Conservation (phyloP, 2,113 vertebrate species). For the Nematolebias whitei region DNA sequence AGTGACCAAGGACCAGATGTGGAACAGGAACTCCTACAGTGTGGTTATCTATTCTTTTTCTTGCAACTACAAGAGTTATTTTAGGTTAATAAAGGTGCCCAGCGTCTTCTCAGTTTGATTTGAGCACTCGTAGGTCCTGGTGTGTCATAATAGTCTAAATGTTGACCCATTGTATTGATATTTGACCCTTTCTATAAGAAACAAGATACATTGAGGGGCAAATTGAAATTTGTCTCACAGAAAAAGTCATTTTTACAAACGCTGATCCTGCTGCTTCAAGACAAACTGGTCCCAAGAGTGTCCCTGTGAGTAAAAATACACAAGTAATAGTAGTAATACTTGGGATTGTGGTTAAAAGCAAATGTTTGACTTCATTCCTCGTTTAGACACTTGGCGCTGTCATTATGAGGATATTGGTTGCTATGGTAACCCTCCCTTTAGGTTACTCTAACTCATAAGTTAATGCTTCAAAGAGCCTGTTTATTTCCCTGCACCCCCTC, state of each 20-base stretch:
- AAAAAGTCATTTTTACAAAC: constrained; percentile 1
- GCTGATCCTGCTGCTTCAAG: constrained; percentile 1
- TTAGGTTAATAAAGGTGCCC: no score
- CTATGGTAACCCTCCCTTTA: constrained; percentile 78
- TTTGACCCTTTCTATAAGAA: constrained; percentile 1
- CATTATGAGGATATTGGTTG: constrained; percentile 73
- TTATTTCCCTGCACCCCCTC: constrained; percentile 42
- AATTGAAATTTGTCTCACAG: not conserved
- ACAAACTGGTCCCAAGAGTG: no score
- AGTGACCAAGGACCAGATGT: no score
- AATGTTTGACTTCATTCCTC: constrained; percentile 39
- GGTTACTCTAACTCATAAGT: constrained; percentile 76
- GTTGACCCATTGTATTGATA: not conserved
- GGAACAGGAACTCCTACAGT: no score
- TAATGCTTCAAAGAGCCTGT: constrained; percentile 74
- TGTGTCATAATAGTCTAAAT: not conserved
- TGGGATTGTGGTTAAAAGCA: constrained; percentile 40
- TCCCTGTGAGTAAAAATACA: no score
- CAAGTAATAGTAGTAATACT: no score
- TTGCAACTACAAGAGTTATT: constrained; percentile 40
- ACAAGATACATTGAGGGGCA: not conserved
- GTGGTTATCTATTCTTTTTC: constrained; percentile 13
- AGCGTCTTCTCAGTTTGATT: not conserved
- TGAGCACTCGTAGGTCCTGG: not conserved
- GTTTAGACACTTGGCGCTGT: constrained; percentile 58